Conservation (phyloP, 1,140 invertebrate species). For the Bombus polaris region DNA sequence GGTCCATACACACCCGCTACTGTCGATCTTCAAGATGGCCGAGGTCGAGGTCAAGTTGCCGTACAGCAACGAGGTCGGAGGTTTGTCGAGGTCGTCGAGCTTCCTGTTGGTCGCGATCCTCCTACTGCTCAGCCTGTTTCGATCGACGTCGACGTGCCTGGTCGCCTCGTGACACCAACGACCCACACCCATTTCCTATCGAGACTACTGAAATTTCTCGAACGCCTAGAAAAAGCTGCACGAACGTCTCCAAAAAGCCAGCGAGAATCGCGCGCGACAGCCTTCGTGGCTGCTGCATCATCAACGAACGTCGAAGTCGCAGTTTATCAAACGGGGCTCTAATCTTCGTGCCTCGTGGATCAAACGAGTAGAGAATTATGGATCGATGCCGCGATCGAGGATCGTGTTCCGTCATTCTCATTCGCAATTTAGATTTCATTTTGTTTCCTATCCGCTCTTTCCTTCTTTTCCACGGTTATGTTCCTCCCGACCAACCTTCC, state of each 20-base stretch:
- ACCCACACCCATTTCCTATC: neutral
- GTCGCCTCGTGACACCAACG: conserved; percentile 62
- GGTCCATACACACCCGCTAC: conserved; percentile 91
- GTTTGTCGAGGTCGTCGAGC: conserved; percentile 47
- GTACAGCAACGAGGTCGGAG: conserved; percentile 71
- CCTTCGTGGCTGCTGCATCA: conserved; percentile 43
- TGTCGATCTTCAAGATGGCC: conserved; percentile 96
- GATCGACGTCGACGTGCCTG: conserved; percentile 56
- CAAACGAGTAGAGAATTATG: conserved; percentile 14
- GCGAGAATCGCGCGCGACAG: conserved; percentile 34
- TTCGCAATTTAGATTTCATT: neutral
- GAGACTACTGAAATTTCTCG: conserved; percentile 34
- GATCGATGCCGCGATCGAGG: conserved; percentile 30
- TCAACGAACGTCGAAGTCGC: conserved; percentile 49
- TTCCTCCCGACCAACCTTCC: too few relatives aligned
- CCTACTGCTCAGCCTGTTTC: conserved; percentile 56
- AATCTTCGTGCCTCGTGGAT: conserved; percentile 54
- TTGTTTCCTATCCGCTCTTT: neutral
- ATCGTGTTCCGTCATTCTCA: neutral
- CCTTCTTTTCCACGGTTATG: neutral
- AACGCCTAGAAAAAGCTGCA: conserved; percentile 27
- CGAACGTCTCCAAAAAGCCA: neutral
- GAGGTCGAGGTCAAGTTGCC: conserved; percentile 89
- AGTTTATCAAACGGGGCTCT: conserved; percentile 44
- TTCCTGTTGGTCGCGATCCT: conserved; percentile 64